Conservation (phyloP, 2,113 vertebrate genomes). For the Meles meles region DNA sequence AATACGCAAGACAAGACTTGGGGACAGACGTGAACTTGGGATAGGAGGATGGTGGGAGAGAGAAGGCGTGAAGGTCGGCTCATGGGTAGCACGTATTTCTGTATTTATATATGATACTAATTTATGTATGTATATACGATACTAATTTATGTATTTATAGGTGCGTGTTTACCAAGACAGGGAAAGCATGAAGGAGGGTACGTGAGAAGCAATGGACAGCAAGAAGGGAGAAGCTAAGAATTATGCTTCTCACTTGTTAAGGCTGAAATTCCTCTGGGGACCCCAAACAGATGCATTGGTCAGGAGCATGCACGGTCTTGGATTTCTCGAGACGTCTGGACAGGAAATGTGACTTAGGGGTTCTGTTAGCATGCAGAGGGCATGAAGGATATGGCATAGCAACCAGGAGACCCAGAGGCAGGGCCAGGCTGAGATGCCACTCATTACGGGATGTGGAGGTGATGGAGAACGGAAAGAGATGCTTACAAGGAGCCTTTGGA, state of each 20-base stretch:
- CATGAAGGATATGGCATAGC: accelerated
- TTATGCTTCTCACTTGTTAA: accelerated
- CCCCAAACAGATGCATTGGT: not conserved
- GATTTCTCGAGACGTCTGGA: accelerated
- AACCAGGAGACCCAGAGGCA: not conserved
- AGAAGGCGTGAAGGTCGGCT: no score
- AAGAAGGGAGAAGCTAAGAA: not conserved
- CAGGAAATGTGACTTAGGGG: accelerated
- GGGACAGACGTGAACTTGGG: not conserved
- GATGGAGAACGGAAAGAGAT: accelerated
- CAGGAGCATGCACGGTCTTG: accelerated
- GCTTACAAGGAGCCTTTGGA: accelerated
- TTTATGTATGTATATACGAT: no score
- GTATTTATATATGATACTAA: no score
- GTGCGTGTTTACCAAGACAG: accelerated
- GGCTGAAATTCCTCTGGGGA: not conserved
- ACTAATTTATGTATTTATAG: no score
- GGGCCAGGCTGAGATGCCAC: accelerated
- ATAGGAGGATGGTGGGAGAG: not conserved
- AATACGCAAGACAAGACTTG: no score
- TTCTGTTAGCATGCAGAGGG: no score
- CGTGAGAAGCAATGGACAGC: accelerated
- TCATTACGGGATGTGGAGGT: accelerated
- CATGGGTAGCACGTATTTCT: not conserved
- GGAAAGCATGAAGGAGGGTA: no score